Evolutionary conservation across 92 coral and sea anemone species (phyloP).

Genomic region (Palythoa grandiflora): DNA sequence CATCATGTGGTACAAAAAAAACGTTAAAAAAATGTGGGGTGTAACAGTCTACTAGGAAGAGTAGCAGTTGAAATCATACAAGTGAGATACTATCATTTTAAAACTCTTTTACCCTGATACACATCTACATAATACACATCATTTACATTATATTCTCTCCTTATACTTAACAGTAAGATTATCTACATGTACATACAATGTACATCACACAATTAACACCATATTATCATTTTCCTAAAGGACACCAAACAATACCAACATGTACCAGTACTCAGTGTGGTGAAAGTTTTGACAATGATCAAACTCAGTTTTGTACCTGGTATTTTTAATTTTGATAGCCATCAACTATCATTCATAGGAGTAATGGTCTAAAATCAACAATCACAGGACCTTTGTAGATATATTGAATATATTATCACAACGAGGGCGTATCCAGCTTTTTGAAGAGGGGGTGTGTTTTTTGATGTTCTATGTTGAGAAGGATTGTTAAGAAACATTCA

Average conservation of each 20-base stretch:
- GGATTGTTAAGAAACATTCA: background rate
- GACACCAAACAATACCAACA: background rate
- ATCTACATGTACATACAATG: background rate
- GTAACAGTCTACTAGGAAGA: background rate
- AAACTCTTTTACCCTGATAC: background rate
- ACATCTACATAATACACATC: background rate
- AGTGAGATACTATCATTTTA: background rate
- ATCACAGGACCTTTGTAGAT: background rate
- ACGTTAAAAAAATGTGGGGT: background rate
- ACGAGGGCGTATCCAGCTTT: background rate
- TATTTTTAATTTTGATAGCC: background rate
- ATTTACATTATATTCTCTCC: background rate
- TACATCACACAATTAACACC: background rate
- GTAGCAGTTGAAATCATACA: background rate
- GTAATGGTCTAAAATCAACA: background rate
- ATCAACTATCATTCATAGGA: background rate
- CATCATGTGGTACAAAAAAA: background rate
- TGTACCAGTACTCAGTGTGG: slow-evolving; percentile 1
- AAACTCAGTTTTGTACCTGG: background rate
- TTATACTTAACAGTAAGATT: background rate
- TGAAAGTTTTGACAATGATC: background rate
- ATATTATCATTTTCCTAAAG: background rate
- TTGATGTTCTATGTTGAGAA: background rate
- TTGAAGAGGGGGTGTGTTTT: background rate
- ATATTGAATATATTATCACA: background rate